A percentile compares a stretch with the other conserved stretches of the same genome.
Conservation (phyloP, 2,797 vertebrate genomes). For the Parauchenoglanis punctatus region DNA sequence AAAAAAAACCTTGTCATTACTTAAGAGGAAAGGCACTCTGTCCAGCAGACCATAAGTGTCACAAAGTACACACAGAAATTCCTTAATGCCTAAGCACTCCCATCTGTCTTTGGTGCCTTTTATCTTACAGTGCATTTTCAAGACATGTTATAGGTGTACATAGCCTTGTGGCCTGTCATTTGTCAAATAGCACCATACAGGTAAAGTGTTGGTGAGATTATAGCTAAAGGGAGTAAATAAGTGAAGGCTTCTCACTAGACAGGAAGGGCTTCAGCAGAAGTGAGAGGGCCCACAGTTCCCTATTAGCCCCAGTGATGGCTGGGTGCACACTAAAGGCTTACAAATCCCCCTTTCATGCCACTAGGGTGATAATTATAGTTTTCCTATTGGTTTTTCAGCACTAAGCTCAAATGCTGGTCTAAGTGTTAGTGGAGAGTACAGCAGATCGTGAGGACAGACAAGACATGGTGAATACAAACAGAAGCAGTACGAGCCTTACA, state of each 20-base stretch:
- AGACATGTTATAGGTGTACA: constrained; percentile 39
- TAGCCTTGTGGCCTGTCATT: constrained; percentile 68
- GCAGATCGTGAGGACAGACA: constrained; percentile 61
- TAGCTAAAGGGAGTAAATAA: constrained; percentile 67
- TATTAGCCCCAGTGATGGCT: constrained; percentile 71
- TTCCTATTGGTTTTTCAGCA: constrained; percentile 72
- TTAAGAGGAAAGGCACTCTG: neutral
- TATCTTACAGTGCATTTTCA: constrained; percentile 42
- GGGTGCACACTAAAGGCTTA: constrained; percentile 68
- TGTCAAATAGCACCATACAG: constrained; percentile 61
- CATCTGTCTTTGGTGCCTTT: constrained; percentile 40
- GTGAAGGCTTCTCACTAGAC: constrained; percentile 69
- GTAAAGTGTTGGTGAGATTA: constrained; percentile 64
- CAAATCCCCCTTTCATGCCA: constrained; percentile 68
- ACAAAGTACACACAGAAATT: constrained; percentile 30
- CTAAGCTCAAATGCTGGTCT: constrained; percentile 64
- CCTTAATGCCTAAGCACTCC: constrained; percentile 30
- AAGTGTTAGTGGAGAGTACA: constrained; percentile 57
- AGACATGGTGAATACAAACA: constrained; percentile 68
- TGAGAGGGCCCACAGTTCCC: constrained; percentile 68
- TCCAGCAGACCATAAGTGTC: constrained; percentile 23
- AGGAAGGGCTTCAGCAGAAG: constrained; percentile 72
- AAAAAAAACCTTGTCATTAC: constrained; percentile 24
- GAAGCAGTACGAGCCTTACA: constrained; percentile 65
- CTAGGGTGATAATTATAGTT: constrained; percentile 72